These are phyloP conservation scores for Oxyruncus cristatus DNA, from an alignment of 2,113 vertebrate genomes.

Conservation along the genomic window DNA sequence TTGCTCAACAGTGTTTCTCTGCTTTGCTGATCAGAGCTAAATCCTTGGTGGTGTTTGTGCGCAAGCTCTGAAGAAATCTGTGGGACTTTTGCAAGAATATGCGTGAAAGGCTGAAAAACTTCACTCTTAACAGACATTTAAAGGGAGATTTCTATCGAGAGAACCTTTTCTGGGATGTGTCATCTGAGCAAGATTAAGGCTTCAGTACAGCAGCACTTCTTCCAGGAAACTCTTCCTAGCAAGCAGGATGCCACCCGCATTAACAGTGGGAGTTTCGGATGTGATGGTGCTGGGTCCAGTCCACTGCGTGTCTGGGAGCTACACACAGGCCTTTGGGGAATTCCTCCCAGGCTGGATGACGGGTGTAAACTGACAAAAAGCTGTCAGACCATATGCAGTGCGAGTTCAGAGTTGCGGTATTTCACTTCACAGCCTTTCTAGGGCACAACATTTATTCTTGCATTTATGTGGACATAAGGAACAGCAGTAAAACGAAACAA, in stretches of 20 bases:
- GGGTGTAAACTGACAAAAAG: not conserved
- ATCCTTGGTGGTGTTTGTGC: not conserved
- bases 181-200: not conserved
- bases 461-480: not conserved
- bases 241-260: not conserved
- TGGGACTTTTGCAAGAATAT: not conserved
- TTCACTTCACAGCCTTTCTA: not conserved
- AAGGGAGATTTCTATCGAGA: not conserved
- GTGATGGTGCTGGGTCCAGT: not conserved
- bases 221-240: not conserved
- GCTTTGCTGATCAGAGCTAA: not conserved
- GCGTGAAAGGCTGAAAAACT: not conserved
- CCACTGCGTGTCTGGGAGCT: not conserved
- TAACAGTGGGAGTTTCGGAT: not conserved
- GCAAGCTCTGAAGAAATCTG: not conserved
- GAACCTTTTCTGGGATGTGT: not conserved
- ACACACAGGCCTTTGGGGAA: not conserved
- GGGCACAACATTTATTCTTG: not conserved
- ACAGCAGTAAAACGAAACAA: not conserved
- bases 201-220: not conserved
- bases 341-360: not conserved
- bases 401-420: not conserved
- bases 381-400: accelerated
- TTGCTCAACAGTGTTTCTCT: not conserved
- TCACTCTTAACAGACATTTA: not conserved